A percentile compares a stretch with the other conserved stretches of the same genome.
Evolutionary conservation across 2,113 vertebrate species (phyloP).

Genomic region (Labeo catla): DNA sequence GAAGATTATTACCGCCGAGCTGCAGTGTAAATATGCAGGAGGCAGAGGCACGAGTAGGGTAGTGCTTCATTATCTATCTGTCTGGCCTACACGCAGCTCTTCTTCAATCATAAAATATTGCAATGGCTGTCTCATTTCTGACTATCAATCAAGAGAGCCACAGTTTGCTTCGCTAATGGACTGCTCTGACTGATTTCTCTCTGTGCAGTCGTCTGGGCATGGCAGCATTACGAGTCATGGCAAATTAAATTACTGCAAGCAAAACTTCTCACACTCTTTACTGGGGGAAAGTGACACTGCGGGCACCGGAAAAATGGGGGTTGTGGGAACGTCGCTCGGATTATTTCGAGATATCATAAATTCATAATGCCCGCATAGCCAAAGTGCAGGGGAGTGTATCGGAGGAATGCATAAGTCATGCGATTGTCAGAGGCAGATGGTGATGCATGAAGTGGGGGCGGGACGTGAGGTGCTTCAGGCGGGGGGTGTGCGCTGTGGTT

Average conservation of each 20-base stretch:
- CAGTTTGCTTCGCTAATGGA: slow-evolving; percentile 67
- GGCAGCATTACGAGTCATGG: slow-evolving; percentile 65
- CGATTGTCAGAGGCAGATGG: slow-evolving; percentile 67
- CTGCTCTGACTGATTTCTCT: slow-evolving; percentile 59
- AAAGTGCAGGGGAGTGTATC: slow-evolving; percentile 74
- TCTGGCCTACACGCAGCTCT: slow-evolving; percentile 20
- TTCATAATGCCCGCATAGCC: slow-evolving; percentile 68
- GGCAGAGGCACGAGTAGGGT: neutral
- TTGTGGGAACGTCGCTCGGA: slow-evolving; percentile 37
- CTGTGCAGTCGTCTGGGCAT: slow-evolving; percentile 63
- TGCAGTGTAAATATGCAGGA: slow-evolving; percentile 7
- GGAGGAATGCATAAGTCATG: slow-evolving; percentile 74
- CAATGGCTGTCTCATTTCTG: slow-evolving; percentile 42
- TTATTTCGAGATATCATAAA: slow-evolving; percentile 71
- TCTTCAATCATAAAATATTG: slow-evolving; percentile 38
- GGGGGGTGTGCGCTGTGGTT: slow-evolving; percentile 21
- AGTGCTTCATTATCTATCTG: slow-evolving; percentile 47
- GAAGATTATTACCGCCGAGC: slow-evolving; percentile 35
- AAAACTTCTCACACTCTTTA: slow-evolving; percentile 45
- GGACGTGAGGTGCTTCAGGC: slow-evolving; percentile 19
- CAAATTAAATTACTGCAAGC: slow-evolving; percentile 72
- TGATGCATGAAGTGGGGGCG: slow-evolving; percentile 69
- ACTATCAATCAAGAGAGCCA: slow-evolving; percentile 67
- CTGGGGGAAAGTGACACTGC: slow-evolving; percentile 20
- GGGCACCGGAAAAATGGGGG: slow-evolving; percentile 20